phyloP scores from a whole-genome alignment of 2,113 vertebrate genomes.

The Osmerus mordax region DNA sequence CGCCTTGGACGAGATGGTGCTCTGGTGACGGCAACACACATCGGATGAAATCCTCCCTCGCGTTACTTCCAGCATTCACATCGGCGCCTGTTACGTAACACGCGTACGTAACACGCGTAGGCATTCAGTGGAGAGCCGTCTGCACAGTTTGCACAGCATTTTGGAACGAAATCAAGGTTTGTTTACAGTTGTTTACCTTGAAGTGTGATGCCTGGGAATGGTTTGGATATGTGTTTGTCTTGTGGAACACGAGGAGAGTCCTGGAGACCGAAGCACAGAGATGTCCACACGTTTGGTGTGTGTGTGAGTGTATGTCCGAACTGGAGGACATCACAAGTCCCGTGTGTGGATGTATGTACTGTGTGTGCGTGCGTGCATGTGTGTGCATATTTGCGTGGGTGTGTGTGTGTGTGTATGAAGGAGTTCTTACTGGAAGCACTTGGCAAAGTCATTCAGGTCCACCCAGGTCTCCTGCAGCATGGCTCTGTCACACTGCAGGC shows the following conservation, averaged over 20 bases:
- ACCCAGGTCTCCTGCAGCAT: slow-evolving; percentile 81
- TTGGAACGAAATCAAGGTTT: neutral
- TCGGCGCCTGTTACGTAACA: too few relatives aligned
- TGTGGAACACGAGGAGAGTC: slow-evolving; percentile 81
- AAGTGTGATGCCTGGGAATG: slow-evolving; percentile 74
- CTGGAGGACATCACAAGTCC: too few relatives aligned
- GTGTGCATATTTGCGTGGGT: neutral
- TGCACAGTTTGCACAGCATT: neutral
- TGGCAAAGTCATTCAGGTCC: slow-evolving; percentile 81
- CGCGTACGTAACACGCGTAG: too few relatives aligned
- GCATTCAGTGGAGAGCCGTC: too few relatives aligned
- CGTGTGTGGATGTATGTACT: neutral
- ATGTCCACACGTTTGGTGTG: neutral
- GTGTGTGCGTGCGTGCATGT: neutral
- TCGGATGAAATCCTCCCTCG: neutral
- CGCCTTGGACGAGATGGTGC: slow-evolving; percentile 25
- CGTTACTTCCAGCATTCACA: too few relatives aligned
- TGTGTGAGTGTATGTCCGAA: too few relatives aligned
- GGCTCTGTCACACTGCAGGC: slow-evolving; percentile 34
- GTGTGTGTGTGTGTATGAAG: neutral
- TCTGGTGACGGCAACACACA: slow-evolving; percentile 39
- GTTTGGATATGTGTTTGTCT: slow-evolving; percentile 71
- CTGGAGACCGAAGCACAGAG: slow-evolving; percentile 57
- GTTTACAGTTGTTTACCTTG: slow-evolving; percentile 63
- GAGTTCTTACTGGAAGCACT: slow-evolving; percentile 86